phyloP scores from a whole-genome alignment of 2,797 vertebrate genomes.

The Phataginus tetradactyla region DNA sequence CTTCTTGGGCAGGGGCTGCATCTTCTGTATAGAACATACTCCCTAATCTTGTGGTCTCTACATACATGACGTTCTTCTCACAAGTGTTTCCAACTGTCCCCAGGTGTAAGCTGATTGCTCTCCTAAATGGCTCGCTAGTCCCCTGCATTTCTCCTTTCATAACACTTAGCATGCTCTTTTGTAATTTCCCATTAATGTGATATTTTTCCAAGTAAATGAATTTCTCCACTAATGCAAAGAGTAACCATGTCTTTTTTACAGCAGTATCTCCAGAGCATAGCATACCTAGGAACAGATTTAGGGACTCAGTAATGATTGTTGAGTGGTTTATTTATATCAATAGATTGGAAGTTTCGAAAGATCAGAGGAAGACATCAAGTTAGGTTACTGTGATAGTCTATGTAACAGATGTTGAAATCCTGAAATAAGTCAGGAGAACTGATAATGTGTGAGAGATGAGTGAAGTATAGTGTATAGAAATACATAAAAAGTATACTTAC shows the following conservation, averaged over 20 bases:
- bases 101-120: neutral
- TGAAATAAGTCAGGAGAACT: neutral
- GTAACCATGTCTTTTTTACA: neutral
- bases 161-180: neutral
- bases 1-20: neutral
- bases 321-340: neutral
- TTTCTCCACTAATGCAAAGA: slow-evolving; percentile 30
- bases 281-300: neutral
- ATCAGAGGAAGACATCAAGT: neutral
- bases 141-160: neutral
- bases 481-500: neutral
- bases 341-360: neutral
- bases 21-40: neutral
- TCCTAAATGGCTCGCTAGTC: neutral
- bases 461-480: neutral
- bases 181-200: neutral
- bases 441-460: neutral
- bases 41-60: neutral
- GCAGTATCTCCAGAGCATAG: neutral
- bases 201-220: neutral
- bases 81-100: neutral
- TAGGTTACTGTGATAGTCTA: neutral
- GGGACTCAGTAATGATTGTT: neutral
- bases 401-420: neutral
- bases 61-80: neutral